Percentiles rank a stretch among this genome's conserved stretches.
These are phyloP conservation scores for Porites lutea DNA, from an alignment of 64 coral and sea anemone species.

Conservation along the genomic window DNA sequence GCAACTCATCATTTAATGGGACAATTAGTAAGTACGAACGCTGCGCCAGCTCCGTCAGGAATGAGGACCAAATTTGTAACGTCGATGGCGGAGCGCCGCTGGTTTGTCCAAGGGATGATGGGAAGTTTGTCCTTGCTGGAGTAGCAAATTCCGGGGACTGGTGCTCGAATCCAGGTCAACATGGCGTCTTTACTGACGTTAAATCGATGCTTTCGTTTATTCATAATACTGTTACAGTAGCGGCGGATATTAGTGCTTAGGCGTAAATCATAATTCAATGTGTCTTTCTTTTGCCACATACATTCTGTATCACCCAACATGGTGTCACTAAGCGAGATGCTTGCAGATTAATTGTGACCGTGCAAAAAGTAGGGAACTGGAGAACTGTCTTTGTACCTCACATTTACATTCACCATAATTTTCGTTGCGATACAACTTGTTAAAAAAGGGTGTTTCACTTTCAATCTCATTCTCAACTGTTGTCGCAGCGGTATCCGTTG, in stretches of 20 bases:
- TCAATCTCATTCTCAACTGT: no score
- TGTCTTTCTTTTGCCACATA: no score
- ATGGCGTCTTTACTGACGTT: slow-evolving; percentile 87
- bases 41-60: not conserved
- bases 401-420: no score
- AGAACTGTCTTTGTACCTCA: no score
- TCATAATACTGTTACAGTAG: not conserved
- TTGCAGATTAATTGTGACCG: no score
- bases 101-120: slow-evolving; percentile 75
- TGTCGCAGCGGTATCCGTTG: no score
- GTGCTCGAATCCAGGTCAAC: slow-evolving; percentile 82
- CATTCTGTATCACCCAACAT: no score
- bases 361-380: no score
- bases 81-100: slow-evolving; percentile 23
- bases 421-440: no score
- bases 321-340: no score
- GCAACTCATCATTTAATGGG: slow-evolving; percentile 37
- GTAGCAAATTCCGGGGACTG: slow-evolving; percentile 75
- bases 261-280: no score
- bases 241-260: not conserved
- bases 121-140: slow-evolving; percentile 77
- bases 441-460: no score
- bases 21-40: not conserved
- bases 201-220: slow-evolving; percentile 84
- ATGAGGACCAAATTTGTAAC: not conserved